phyloP scores from a whole-genome alignment of 2,888 invertebrate species.

The Nymphalis urticae region DNA sequence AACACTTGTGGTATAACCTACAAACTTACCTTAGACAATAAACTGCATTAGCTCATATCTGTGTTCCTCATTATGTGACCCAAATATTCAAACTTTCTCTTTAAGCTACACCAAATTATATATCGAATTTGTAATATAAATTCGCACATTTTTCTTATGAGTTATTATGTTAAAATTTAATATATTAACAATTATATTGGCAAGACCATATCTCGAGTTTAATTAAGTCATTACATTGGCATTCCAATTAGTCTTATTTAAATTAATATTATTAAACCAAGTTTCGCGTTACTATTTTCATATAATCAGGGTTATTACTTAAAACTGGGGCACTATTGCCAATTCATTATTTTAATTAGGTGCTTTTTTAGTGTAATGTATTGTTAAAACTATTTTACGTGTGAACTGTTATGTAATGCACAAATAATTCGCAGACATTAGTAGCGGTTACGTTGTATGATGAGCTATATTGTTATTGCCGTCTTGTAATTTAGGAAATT shows the following conservation, averaged over 20 bases:
- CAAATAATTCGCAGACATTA: neutral
- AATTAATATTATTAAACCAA: conserved; percentile 24
- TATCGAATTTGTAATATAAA: too few species aligned
- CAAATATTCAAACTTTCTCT: too few species aligned
- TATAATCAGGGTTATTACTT: conserved; percentile 1
- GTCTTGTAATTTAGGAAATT: too few species aligned
- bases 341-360: neutral
- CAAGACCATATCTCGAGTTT: conserved; percentile 14
- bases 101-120: too few species aligned
- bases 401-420: neutral
- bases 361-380: neutral
- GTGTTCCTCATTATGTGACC: too few species aligned
- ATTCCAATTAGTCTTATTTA: conserved; percentile 29
- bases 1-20: too few species aligned
- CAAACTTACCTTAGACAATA: neutral
- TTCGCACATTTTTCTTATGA: too few species aligned
- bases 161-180: neutral
- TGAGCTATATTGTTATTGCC: too few species aligned
- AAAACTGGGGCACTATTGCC: conserved; percentile 3
- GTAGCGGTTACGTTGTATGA: neutral
- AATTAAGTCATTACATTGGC: conserved; percentile 30
- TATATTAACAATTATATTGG: conserved; percentile 5
- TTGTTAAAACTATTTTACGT: neutral
- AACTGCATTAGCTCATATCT: too few species aligned
- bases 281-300: conserved; percentile 18